Conservation (phyloP, 2,888 invertebrate species). For the Tuberolachnus salignus region DNA sequence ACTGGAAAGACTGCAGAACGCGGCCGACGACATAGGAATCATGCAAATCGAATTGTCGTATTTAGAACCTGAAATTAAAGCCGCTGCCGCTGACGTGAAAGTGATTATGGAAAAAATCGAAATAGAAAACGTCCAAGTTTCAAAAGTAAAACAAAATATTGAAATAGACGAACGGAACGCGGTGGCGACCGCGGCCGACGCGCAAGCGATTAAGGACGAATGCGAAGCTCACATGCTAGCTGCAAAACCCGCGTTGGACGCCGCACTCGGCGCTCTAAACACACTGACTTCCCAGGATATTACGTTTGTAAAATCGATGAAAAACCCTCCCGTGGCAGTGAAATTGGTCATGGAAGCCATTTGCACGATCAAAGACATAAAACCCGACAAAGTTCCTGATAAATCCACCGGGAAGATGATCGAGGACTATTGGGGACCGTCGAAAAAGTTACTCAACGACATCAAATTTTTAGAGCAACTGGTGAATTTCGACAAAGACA, state of each 20-base stretch:
- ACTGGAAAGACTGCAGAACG: slow-evolving; percentile 75
- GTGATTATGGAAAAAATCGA: slow-evolving; percentile 21
- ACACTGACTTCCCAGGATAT: slow-evolving; percentile 85
- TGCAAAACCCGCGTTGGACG: slow-evolving; percentile 91
- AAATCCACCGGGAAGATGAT: slow-evolving; percentile 75
- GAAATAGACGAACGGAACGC: slow-evolving; percentile 94
- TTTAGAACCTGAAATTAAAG: slow-evolving; percentile 85
- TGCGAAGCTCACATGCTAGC: slow-evolving; percentile 96
- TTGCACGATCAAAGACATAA: slow-evolving; percentile 89
- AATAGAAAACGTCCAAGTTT: slow-evolving; percentile 26
- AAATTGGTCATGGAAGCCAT: slow-evolving; percentile 93
- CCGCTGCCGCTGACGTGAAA: slow-evolving; percentile 73
- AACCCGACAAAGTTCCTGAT: slow-evolving; percentile 85
- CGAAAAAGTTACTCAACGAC: slow-evolving; percentile 85
- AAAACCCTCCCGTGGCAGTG: slow-evolving; percentile 89
- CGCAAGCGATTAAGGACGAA: slow-evolving; percentile 95
- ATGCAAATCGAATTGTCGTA: slow-evolving; percentile 90
- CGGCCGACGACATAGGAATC: slow-evolving; percentile 66
- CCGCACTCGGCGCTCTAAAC: slow-evolving; percentile 86
- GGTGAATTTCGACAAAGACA: slow-evolving; percentile 89
- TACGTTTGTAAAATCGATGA: slow-evolving; percentile 90
- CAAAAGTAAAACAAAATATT: slow-evolving; percentile 93
- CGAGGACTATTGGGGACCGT: slow-evolving; percentile 94
- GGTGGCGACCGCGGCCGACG: slow-evolving; percentile 91
- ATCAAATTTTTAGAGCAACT: slow-evolving; percentile 89